These are phyloP conservation scores for Ochotona curzoniae DNA, from an alignment of 2,113 vertebrate species.

Conservation along the genomic window DNA sequence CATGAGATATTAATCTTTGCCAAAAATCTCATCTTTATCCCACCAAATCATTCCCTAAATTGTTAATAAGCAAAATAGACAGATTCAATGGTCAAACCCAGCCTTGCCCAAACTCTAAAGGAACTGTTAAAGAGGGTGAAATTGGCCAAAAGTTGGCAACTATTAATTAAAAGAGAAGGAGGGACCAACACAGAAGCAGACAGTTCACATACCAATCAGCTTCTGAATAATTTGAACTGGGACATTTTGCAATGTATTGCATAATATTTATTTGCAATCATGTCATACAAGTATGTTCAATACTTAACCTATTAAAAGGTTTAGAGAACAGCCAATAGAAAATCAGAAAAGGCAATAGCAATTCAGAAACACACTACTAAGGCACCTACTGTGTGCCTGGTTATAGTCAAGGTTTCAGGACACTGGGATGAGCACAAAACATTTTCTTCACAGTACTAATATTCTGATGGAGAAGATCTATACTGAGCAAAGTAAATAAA, in stretches of 20 bases:
- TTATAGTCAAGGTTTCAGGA: not conserved
- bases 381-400: not conserved
- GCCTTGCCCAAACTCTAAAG: conserved; percentile 53
- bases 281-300: conserved; percentile 23
- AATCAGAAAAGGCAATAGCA: not conserved
- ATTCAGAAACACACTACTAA: not conserved
- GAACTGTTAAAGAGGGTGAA: conserved; percentile 71
- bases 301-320: not conserved
- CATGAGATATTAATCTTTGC: conserved; percentile 22
- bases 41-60: conserved; percentile 26
- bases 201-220: conserved; percentile 59
- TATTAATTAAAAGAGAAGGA: conserved; percentile 62
- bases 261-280: conserved; percentile 10
- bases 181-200: conserved; percentile 29
- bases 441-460: not conserved
- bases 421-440: not conserved
- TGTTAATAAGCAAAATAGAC: conserved; percentile 63
- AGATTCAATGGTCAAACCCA: conserved; percentile 54
- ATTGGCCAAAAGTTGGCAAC: conserved; percentile 75
- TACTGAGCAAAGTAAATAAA: not conserved
- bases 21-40: not conserved
- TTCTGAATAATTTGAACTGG: conserved; percentile 68
- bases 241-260: not conserved
- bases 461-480: not conserved
- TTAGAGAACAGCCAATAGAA: conserved; percentile 26